Evolutionary conservation across 2,797 vertebrate genomes (phyloP).

Genomic region (Acanthis flammea): DNA sequence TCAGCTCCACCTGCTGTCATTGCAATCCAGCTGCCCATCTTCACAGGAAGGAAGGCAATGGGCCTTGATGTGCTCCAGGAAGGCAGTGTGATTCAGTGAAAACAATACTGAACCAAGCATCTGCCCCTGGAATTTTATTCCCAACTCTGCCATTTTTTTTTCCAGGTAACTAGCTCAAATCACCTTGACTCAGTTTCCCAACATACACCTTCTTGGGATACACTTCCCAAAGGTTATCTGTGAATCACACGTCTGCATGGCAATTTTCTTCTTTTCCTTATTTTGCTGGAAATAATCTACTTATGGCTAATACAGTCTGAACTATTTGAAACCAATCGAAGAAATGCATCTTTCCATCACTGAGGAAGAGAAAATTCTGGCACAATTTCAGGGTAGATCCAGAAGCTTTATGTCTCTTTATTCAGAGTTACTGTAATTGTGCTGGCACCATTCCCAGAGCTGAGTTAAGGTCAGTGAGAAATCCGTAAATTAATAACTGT

Average conservation of each 20-base stretch:
- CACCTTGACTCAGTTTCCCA: neutral
- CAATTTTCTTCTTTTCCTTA: neutral
- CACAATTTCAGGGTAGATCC: neutral
- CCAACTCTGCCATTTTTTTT: neutral
- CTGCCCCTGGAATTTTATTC: neutral
- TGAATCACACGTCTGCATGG: neutral
- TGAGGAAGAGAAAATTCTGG: neutral
- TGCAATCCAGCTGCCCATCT: conserved; percentile 23
- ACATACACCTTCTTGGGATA: neutral
- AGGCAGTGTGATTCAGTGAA: neutral
- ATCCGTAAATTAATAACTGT: conserved; percentile 38
- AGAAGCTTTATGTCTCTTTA: neutral
- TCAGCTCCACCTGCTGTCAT: neutral
- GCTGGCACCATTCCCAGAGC: conserved; percentile 47
- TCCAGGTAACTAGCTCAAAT: neutral
- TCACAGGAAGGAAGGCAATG: conserved; percentile 45
- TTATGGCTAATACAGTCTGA: neutral
- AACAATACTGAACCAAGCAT: neutral
- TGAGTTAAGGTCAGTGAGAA: conserved; percentile 45
- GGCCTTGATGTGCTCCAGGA: neutral
- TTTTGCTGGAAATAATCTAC: neutral
- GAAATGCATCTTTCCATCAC: neutral
- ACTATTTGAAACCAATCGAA: neutral
- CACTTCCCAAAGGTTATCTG: neutral
- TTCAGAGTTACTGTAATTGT: conserved; percentile 33